A percentile compares a stretch with the other conserved stretches of the same genome.
Evolutionary conservation across 1,140 invertebrate species (phyloP).

Genomic region (Heliconius melpomene): DNA sequence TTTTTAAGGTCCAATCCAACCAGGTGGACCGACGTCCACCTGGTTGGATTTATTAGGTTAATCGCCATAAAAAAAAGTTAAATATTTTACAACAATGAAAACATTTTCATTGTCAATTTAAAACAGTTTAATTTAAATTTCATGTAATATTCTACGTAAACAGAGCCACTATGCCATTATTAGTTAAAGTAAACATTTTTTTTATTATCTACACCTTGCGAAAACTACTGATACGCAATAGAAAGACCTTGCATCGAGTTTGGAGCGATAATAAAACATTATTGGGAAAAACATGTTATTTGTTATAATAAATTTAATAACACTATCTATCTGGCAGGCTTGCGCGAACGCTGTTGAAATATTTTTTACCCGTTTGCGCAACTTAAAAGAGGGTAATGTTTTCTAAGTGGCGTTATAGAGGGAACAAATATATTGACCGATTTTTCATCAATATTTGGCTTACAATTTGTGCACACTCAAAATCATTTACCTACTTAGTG

Average conservation of each 20-base stretch:
- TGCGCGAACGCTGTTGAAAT: background rate
- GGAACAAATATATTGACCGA: background rate
- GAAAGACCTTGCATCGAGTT: slow-evolving; percentile 14
- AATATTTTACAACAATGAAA: too few relatives aligned
- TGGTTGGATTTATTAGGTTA: too few relatives aligned
- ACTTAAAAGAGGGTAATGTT: background rate
- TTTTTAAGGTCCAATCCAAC: accelerated
- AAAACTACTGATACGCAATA: slow-evolving; percentile 21
- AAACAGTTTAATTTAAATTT: background rate
- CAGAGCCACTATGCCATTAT: background rate
- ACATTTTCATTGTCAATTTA: too few relatives aligned
- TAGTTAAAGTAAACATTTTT: background rate
- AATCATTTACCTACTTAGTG: slow-evolving; percentile 1
- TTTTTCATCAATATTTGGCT: background rate
- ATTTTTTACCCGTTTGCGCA: background rate
- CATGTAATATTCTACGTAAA: background rate
- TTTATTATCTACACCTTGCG: slow-evolving; percentile 7
- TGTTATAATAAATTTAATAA: background rate
- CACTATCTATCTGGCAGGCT: background rate
- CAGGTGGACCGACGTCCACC: too few relatives aligned
- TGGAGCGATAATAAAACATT: slow-evolving; percentile 2
- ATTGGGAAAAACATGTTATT: background rate
- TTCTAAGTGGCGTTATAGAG: too few relatives aligned
- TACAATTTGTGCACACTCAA: background rate
- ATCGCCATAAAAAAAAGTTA: too few relatives aligned